Base-by-base conservation (phyloP, 2,797 vertebrate species). In the Macropodus opercularis region DNA sequence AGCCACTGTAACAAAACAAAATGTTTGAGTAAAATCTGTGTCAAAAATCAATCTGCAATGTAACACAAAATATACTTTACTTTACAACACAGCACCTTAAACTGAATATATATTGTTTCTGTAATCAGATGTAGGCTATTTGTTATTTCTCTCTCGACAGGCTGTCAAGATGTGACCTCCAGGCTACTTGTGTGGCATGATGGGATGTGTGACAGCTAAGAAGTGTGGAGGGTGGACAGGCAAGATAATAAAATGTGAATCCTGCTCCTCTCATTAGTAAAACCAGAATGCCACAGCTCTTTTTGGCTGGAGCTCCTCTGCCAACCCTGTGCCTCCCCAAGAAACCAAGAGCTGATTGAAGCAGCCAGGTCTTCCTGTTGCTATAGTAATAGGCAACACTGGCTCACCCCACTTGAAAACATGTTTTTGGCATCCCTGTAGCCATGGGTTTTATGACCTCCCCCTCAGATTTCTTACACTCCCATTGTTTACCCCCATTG, bases 351-450 rank as follows among this genome's bases (percentile, higher is more conserved):
- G 72, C 84, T 83, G 85, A 88, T 88, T 84, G 83, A 86, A 85
- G 86, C 81, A 90, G 82, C 86, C 79, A 85, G 73, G 76, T 90
- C 85, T 90, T 82, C 83, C 84, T 90, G 90, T 91, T 93, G 90
- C 91, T 87, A 93, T 91, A 90, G 90, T 80, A 85, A 92, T 90
- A 91, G 86, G 85, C 85, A 91, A 89, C 81, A 85, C 69, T 73
- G 66, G 72, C 76, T 73, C 75, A 70, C 78, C 83, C 80, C 43
- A 56, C 68, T 79, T 38, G 40, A 84, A 84, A 84, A 77, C 72
- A 83, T 85, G 80, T 81, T 89, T 78, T 89, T 85, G 79, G 74
- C 80, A 76, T 59, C 72, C 60, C 69, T 79, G 72, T 79, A 84
- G 72, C 75, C 55, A 67, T 69, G 76, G 79, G 56, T 84, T 84